Evolutionary conservation across 2,113 vertebrate genomes (phyloP).

Genomic region (Psittacus erithacus): DNA sequence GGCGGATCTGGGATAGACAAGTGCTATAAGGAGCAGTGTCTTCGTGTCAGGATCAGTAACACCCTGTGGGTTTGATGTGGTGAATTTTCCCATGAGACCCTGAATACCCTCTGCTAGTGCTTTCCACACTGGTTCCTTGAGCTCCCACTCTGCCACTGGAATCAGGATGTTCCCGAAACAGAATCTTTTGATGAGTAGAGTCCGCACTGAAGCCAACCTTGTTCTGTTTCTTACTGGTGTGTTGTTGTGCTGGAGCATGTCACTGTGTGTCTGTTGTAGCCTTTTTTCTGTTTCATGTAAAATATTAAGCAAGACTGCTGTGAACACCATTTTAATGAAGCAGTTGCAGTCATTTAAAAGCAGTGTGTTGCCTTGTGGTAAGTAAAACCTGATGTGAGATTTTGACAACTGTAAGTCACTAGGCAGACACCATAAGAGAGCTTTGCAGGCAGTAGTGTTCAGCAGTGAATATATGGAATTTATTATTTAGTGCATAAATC

Average conservation of each 20-base stretch:
- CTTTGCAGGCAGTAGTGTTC: not conserved
- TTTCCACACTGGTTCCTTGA: no score
- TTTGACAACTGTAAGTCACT: not conserved
- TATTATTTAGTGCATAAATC: not conserved
- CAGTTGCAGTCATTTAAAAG: not conserved
- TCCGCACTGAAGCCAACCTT: not conserved
- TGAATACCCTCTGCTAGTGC: not conserved
- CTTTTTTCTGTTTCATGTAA: no score
- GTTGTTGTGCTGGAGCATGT: not conserved
- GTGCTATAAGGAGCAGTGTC: not conserved
- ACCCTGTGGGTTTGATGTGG: no score
- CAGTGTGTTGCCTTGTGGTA: fast-evolving
- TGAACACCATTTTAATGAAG: not conserved
- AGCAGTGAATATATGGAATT: not conserved
- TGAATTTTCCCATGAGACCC: not conserved
- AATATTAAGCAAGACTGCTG: not conserved
- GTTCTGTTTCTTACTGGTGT: no score
- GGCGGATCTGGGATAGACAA: not conserved
- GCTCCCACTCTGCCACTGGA: fast-evolving
- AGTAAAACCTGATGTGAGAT: not conserved
- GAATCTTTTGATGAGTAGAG: not conserved
- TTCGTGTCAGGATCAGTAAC: not conserved
- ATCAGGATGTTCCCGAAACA: not conserved
- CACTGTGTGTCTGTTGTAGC: not conserved
- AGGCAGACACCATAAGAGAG: not conserved